Conservation (phyloP, 2,888 invertebrate genomes). For the Branchellion lobata region DNA sequence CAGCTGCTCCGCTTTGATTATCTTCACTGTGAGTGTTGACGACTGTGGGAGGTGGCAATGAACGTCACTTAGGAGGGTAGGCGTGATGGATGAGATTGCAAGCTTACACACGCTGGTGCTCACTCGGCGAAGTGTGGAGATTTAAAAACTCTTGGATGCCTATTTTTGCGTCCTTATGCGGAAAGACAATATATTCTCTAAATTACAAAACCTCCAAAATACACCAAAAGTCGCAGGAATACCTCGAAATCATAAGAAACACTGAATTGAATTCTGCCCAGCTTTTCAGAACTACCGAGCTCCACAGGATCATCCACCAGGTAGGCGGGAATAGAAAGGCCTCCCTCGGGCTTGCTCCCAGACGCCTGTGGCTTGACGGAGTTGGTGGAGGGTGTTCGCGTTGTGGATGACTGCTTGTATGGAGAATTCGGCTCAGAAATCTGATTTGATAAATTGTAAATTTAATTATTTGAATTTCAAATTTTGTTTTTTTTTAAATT, state of each 20-base stretch:
- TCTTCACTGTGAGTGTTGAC: slow-evolving; percentile 51
- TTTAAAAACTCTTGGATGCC: too few species aligned
- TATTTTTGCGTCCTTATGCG: too few species aligned
- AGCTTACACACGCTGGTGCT: too few species aligned
- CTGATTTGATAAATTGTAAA: too few species aligned
- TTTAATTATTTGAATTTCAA: too few species aligned
- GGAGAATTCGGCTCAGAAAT: slow-evolving; percentile 40
- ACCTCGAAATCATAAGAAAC: slow-evolving; percentile 45
- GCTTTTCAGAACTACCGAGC: slow-evolving; percentile 12
- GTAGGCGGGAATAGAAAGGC: background rate
- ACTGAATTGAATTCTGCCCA: slow-evolving; percentile 45
- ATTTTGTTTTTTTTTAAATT: background rate
- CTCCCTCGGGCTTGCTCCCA: background rate
- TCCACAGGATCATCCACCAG: slow-evolving; percentile 42
- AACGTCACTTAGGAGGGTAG: background rate
- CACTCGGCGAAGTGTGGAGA: too few species aligned
- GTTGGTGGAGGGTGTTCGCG: background rate
- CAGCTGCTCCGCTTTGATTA: slow-evolving; percentile 57
- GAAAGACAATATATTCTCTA: too few species aligned
- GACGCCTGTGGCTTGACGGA: background rate
- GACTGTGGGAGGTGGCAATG: background rate
- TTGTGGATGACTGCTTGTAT: slow-evolving; percentile 26
- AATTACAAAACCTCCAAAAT: too few species aligned
- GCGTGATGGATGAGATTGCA: background rate
- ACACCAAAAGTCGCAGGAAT: too few species aligned